These are phyloP conservation scores for Falco rusticolus DNA, from an alignment of 2,797 vertebrate genomes.

Conservation along the genomic window DNA sequence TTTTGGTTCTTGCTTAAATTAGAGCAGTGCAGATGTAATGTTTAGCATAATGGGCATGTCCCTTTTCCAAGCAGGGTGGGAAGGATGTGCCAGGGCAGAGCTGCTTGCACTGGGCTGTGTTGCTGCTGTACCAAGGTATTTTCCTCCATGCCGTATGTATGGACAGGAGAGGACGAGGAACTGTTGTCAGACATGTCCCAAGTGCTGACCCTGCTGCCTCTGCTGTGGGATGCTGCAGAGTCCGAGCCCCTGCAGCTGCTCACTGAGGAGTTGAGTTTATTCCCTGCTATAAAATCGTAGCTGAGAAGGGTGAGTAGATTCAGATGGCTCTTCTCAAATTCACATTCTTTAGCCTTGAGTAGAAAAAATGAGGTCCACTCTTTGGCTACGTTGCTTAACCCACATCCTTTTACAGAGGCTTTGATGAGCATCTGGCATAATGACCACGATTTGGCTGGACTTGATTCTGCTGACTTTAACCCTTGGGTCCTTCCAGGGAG, in stretches of 20 bases:
- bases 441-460: neutral
- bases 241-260: neutral
- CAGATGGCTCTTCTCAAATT: neutral
- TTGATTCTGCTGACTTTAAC: neutral
- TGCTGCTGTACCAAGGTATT: neutral
- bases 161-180: neutral
- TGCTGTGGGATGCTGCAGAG: neutral
- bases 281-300: neutral
- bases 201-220: neutral
- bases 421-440: neutral
- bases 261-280: neutral
- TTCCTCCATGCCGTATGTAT: rapidly evolving
- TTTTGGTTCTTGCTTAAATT: constrained; percentile 39
- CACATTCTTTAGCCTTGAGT: neutral
- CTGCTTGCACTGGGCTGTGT: neutral
- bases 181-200: rapidly evolving
- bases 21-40: neutral
- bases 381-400: neutral
- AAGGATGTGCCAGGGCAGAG: neutral
- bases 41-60: neutral
- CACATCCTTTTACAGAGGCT: constrained; percentile 2
- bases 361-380: neutral
- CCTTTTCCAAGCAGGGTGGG: neutral
- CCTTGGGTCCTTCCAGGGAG: neutral
- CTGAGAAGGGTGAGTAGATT: neutral